Conservation (phyloP, 2,797 vertebrate genomes). For the Ptychadena robeensis region DNA sequence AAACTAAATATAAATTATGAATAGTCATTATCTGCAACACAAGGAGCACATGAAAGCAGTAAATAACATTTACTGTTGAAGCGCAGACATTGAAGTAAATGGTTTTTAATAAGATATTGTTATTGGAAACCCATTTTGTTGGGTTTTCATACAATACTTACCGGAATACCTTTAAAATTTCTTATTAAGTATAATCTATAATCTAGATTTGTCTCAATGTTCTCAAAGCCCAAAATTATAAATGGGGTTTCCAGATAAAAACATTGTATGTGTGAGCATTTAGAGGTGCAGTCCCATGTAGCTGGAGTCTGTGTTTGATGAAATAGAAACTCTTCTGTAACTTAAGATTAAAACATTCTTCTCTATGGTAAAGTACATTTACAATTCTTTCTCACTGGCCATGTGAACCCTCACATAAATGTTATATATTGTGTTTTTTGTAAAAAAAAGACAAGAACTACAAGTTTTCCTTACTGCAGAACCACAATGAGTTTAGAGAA, state of each 20-base stretch:
- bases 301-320: neutral
- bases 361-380: neutral
- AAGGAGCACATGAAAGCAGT: no score
- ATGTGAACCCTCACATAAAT: neutral
- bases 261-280: neutral
- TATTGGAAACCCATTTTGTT: neutral
- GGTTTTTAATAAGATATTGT: neutral
- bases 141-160: neutral
- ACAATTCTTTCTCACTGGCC: neutral
- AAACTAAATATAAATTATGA: no score
- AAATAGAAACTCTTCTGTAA: neutral
- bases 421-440: no score
- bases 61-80: neutral
- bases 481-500: neutral
- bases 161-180: constrained; percentile 60
- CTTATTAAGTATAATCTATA: constrained; percentile 15
- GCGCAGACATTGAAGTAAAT: neutral
- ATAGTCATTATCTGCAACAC: no score
- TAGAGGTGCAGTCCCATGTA: constrained; percentile 56
- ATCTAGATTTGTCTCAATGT: constrained; percentile 6
- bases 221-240: constrained; percentile 5
- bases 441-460: neutral
- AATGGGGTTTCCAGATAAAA: neutral
- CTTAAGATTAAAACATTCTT: neutral
- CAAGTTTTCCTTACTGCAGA: neutral